Base-by-base conservation (phyloP, 2,888 invertebrate species). In the Belgica antarctica region DNA sequence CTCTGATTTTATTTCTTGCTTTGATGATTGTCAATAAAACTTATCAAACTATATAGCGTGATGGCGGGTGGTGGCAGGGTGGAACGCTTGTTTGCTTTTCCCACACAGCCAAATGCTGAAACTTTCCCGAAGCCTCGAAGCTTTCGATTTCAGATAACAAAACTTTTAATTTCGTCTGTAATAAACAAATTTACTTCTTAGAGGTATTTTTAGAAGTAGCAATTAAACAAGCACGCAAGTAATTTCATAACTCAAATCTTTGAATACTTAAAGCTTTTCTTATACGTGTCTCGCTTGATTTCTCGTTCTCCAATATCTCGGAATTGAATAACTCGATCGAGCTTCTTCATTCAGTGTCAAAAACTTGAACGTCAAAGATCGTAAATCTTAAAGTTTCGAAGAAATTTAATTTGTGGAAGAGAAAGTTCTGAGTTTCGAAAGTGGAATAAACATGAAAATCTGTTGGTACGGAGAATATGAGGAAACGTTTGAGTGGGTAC, bases 401-500 rank as follows among this genome's bases (percentile, higher is more conserved):
- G 4, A 10, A 46, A 46, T 46, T 46, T 10, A 31, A 31, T 31
- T 46, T 46, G 7, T 12, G 34, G 12, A 12, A 34, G 7, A 34
- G 34, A 34, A 8, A 34, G 12, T 12, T 34, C 34, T 34, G 34
- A 8, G 34, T 8, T 34, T n/a, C n/a, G n/a, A 34, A 34, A 34
- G 34, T 34, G n/a, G n/a, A n/a, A 3, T 59, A 10, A 59, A 22
- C 12, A 68, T 57, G 57, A 68, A 57, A 24, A 68, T 68, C 10
- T 27, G 31, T 17, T 68, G 68, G 68, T 57, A 57, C 27, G 17
- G 19, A 19, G 68, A 68, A 24, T 68, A 27, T 22, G 47, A 68
- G 15, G 68, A 52, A 12, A 68, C 68, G 1, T 68, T 57, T 15
- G 68, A 68, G 34, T 68, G n/a, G 7, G 68, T 68, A n/a, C 17